Percentiles rank a stretch among this genome's conserved stretches.
These are phyloP conservation scores for Xenops minutus DNA, from an alignment of 2,797 vertebrate genomes.

Conservation along the genomic window DNA sequence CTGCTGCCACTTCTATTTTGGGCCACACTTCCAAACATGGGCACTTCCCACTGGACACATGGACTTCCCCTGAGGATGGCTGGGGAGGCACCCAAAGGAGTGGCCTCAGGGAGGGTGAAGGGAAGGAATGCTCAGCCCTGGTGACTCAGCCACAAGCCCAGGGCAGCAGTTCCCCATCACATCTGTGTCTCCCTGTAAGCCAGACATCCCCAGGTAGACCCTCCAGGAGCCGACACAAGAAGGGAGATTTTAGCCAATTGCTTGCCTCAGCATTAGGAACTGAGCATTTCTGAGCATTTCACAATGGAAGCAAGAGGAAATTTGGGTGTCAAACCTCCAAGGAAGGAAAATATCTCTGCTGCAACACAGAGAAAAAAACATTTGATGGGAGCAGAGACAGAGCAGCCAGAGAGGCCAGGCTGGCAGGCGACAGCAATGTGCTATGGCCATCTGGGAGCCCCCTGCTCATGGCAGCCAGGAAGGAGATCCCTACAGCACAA, in stretches of 20 bases:
- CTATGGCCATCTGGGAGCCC: accelerated
- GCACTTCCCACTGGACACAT: background rate
- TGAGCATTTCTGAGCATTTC: background rate
- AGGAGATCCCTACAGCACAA: background rate
- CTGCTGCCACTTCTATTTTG: background rate
- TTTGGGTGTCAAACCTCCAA: background rate
- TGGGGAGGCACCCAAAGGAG: background rate
- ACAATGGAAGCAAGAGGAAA: background rate
- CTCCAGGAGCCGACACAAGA: background rate
- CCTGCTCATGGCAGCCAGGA: background rate
- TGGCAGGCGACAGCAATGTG: background rate
- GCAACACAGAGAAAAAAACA: background rate
- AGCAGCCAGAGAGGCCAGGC: background rate
- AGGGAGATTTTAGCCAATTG: background rate
- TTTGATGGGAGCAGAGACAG: background rate
- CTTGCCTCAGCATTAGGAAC: background rate
- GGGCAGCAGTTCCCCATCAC: background rate
- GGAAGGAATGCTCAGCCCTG: background rate
- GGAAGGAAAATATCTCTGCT: background rate
- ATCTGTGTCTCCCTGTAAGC: background rate
- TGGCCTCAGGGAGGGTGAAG: background rate
- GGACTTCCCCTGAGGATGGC: background rate
- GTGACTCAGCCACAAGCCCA: background rate
- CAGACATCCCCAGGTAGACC: background rate
- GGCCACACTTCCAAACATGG: conserved; percentile 28